Evolutionary conservation across 2,888 invertebrate species (phyloP).

Genomic region (Invenusta paracnida): DNA sequence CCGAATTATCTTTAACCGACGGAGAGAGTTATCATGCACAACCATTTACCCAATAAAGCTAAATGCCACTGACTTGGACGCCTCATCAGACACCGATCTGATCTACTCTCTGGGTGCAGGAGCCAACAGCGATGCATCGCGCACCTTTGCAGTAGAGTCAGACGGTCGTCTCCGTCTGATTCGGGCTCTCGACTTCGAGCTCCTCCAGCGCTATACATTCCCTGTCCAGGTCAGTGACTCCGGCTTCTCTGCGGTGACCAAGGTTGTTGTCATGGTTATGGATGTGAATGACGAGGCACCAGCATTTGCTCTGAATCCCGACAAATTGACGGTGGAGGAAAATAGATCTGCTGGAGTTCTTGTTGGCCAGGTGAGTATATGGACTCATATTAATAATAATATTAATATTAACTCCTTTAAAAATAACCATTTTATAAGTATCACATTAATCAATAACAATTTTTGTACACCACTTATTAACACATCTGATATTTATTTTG

Average conservation of each 20-base stretch:
- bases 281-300: constrained; percentile 22
- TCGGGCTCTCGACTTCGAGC: background rate
- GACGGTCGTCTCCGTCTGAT: constrained; percentile 10
- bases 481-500: too few species aligned
- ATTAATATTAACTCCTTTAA: too few species aligned
- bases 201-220: background rate
- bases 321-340: background rate
- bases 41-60: too few species aligned
- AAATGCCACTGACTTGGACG: background rate
- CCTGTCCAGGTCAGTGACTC: constrained; percentile 12
- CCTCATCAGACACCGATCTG: background rate
- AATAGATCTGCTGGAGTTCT: background rate
- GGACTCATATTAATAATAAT: too few species aligned
- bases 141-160: constrained; percentile 5
- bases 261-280: background rate
- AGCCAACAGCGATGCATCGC: background rate
- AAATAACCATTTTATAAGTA: too few species aligned
- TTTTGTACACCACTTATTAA: too few species aligned
- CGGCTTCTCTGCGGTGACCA: background rate
- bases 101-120: background rate
- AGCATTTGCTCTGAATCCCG: background rate
- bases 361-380: constrained; percentile 1
- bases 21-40: too few species aligned
- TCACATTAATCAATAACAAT: too few species aligned
- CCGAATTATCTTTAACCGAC: too few species aligned